Evolutionary conservation across 2,113 vertebrate species (phyloP).

Genomic region (Eudyptes chrysolophus): DNA sequence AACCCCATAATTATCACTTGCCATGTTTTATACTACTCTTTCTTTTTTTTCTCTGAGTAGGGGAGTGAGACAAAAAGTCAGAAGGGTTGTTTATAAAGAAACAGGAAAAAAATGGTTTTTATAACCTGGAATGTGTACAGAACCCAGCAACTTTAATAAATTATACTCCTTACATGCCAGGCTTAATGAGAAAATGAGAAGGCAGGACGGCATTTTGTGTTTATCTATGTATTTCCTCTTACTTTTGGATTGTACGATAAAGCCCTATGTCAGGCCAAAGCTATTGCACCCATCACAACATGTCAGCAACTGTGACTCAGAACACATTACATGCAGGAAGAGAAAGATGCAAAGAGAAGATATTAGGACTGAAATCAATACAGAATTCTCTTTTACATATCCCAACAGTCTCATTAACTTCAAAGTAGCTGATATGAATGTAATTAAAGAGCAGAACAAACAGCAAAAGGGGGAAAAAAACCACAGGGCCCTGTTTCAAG

Average conservation of each 20-base stretch:
- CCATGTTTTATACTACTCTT: not conserved
- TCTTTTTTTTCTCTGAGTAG: not conserved
- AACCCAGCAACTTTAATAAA: not conserved
- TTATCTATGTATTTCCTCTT: not conserved
- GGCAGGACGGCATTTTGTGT: not conserved
- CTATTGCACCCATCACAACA: conserved; percentile 26
- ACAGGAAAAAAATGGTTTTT: not conserved
- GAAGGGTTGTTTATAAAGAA: not conserved
- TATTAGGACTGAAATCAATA: conserved; percentile 77
- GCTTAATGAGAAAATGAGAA: not conserved
- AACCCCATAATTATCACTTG: not conserved
- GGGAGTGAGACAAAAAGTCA: not conserved
- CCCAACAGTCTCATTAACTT: conserved; percentile 78
- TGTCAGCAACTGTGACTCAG: conserved; percentile 46
- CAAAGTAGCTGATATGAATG: conserved; percentile 80
- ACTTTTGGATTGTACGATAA: not conserved
- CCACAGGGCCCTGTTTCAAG: conserved; percentile 43
- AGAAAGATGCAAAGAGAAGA: conserved; percentile 70
- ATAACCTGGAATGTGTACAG: not conserved
- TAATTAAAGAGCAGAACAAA: conserved; percentile 79
- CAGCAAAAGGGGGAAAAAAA: conserved; percentile 39
- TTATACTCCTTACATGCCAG: not conserved
- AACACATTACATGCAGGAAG: conserved; percentile 57
- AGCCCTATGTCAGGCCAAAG: not conserved
- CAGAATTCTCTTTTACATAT: conserved; percentile 73